Percentiles rank a stretch among this genome's conserved stretches.
phyloP scores from a whole-genome alignment of 2,113 vertebrate genomes.

The Oncorhynchus tshawytscha region DNA sequence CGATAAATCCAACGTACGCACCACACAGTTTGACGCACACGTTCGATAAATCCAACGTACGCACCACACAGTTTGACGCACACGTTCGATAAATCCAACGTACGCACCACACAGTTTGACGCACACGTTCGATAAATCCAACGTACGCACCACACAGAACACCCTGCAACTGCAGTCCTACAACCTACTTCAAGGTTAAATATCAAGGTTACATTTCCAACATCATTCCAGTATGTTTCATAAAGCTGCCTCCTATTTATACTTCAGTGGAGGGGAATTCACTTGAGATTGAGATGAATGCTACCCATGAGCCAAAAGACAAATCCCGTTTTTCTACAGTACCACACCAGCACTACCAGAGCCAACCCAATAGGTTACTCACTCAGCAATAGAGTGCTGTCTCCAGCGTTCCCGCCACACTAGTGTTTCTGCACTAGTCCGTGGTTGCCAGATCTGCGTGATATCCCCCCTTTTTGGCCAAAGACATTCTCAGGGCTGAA shows the following conservation, averaged over 20 bases:
- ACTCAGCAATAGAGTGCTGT: not conserved
- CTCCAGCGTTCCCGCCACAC: conserved; percentile 9
- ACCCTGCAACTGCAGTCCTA: too few species aligned
- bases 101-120: too few species aligned
- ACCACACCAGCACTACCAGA: not conserved
- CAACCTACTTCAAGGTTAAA: not conserved
- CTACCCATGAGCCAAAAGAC: not conserved
- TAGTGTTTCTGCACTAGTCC: conserved; percentile 7
- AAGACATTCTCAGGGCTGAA: not conserved
- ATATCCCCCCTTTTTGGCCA: conserved; percentile 11
- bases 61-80: too few species aligned
- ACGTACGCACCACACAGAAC: too few species aligned
- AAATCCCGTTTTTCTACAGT: not conserved
- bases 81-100: too few species aligned
- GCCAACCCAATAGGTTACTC: too few species aligned
- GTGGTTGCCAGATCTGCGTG: conserved; percentile 28
- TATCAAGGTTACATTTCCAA: conserved; percentile 22
- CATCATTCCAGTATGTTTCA: not conserved
- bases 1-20: too few species aligned
- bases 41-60: too few species aligned
- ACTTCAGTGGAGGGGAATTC: not conserved
- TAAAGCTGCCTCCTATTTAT: not conserved
- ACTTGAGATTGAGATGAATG: conserved; percentile 14
- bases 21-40: too few species aligned
- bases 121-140: too few species aligned